Base-by-base conservation (phyloP, 2,113 vertebrate species). In the Buteo buteo region DNA sequence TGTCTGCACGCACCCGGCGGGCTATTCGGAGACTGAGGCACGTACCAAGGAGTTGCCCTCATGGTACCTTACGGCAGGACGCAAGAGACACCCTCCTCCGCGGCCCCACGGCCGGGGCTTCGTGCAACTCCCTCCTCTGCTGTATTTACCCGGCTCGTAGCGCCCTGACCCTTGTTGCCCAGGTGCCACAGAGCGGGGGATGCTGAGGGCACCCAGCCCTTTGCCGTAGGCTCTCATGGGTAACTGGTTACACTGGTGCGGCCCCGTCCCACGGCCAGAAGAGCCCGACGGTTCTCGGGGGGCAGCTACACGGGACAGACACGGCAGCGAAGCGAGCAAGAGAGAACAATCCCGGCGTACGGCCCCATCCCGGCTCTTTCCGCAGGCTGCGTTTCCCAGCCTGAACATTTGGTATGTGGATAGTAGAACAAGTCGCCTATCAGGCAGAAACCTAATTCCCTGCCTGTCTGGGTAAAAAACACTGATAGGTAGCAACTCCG, bases 281-380 rank as follows among this genome's bases (percentile, higher is more conserved):
- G 8, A 55, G 42, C 32, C 45, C 0, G 0, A 13, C 0, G 7
- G 25, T 13, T 70, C 25, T 17, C 0, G 2, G 32, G 26, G 10
- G 15, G 50, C 34, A 66, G 38, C 29, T 45, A 6, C 45, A 9
- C 16, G 1, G 5, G 49, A 70, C 67, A 38, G 40, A 44, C 62
- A 38, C 3, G 0, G 2, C 26, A 49, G 34, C 0, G 4, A 65
- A 80, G 22, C 3, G 25, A 3, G 1, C 3, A 3, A 40, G 19
- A 4, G 69, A 52, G 49, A 77, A 7, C 10, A 44, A 21, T 19
- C 45, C 36, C 8, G 3, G 31, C 3, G 9, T 11, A 9, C 3
- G n/a, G 25, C 28, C 28, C 11, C 9, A 47, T 15, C 45, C 34
- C 28, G 36, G 64, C 19, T 80, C 29, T 20, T 50, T 61, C 54